Conservation (phyloP, 2,113 vertebrate species). For the Pachyramphus minor region DNA sequence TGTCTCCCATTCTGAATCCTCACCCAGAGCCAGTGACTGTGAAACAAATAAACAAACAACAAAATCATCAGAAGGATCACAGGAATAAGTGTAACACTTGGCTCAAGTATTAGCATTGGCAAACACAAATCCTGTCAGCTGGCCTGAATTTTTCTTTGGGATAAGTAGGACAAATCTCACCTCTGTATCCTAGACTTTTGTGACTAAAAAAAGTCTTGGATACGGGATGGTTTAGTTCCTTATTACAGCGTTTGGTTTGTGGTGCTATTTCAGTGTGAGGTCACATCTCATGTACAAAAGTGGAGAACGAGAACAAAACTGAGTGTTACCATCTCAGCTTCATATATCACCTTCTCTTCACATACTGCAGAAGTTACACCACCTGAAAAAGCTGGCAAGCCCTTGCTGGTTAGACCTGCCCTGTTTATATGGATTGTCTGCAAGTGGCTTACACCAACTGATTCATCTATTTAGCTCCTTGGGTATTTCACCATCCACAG, state of each 20-base stretch:
- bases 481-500: neutral
- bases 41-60: neutral
- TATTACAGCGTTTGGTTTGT: neutral
- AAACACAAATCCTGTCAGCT: neutral
- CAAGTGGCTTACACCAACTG: neutral
- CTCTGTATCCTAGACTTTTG: neutral
- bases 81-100: neutral
- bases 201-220: neutral
- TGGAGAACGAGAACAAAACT: neutral
- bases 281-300: neutral
- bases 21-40: constrained; percentile 80
- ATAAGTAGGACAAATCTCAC: neutral
- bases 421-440: neutral
- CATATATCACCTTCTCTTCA: neutral
- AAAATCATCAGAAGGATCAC: neutral
- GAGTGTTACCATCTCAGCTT: neutral
- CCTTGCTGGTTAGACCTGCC: neutral
- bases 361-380: neutral
- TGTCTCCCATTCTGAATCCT: constrained; percentile 94
- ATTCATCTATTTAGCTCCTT: neutral
- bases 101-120: neutral
- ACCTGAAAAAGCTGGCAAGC: neutral
- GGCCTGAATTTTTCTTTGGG: neutral
- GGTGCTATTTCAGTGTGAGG: neutral
- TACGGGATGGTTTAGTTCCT: neutral